Base-by-base conservation (phyloP, 2,113 vertebrate genomes). In the Dendropsophus ebraccatus region DNA sequence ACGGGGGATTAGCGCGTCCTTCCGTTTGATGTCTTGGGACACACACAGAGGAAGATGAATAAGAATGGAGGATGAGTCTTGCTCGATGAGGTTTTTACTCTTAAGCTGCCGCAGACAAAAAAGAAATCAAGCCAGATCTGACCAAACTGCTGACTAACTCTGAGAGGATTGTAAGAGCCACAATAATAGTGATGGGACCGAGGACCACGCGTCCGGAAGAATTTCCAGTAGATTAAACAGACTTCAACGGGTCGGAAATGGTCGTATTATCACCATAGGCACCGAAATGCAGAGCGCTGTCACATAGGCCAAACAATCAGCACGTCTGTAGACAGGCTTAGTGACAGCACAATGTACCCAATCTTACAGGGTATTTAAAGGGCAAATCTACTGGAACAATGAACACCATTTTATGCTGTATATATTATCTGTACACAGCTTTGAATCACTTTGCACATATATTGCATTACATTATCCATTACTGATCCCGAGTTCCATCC, bases 1-100 rank as follows among this genome's bases (percentile, higher is more conserved):
- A 52, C 45, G 5, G 83, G 69, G 83, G 83, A 85, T 85, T 85
- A 85, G 83, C 74, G 28, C 83, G 49, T 77, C 74, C 83, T 67
- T 77, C 41, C 60, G 58, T 85, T 50, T 49, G 83, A 75, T 67
- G 83, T 74, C 83, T 77, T 16, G 16, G 73, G 74, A 85, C 17
- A 10, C 83, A 85, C 73, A 78, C 65, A 85, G 25, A 77, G 73
- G 23, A 65, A 30, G 56, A 50, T 32, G 56, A 32, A 49, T 65
- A 77, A 67, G 58, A 85, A 62, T 69, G 32, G 65, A 69, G 65
- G 65, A 69, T 35, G 65, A 69, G 65, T 69, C 32, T 21, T 69
- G 65, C 32, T 69, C 32, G 35, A 11, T 19, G 65, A 35, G 65
- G 10, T 69, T 35, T 69, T 37, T 10, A 35, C 30, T 69, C 65